These are phyloP conservation scores for Himantopus leucocephalus DNA, from an alignment of 2,113 vertebrate species.

Conservation along the genomic window DNA sequence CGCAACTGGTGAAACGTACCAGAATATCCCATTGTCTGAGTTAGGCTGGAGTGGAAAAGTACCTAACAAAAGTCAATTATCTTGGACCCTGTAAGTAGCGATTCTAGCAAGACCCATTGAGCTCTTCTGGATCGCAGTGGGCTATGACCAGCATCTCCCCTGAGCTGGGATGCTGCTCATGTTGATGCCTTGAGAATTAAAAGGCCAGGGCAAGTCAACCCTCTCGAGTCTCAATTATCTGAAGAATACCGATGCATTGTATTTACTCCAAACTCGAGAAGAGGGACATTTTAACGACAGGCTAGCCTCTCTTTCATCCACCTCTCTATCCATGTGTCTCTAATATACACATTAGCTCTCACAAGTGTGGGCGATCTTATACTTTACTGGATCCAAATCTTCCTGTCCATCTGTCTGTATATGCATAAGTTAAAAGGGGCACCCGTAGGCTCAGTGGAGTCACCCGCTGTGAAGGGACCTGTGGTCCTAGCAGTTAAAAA, in stretches of 20 bases:
- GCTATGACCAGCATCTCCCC: background rate
- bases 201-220: background rate
- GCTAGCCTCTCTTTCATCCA: background rate
- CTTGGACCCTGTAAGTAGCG: background rate
- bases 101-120: background rate
- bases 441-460: background rate
- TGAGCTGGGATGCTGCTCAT: background rate
- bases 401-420: background rate
- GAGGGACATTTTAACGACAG: background rate
- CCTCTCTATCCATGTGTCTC: background rate
- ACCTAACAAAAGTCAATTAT: background rate
- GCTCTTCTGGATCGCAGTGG: background rate
- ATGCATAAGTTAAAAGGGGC: background rate
- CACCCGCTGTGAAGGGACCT: background rate
- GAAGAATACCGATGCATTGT: background rate
- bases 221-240: background rate
- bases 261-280: no score
- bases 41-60: background rate
- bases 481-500: background rate
- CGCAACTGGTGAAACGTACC: background rate
- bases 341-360: background rate
- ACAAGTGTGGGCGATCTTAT: background rate
- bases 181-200: background rate
- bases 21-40: background rate
- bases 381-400: background rate